A percentile compares a stretch with the other conserved stretches of the same genome.
Evolutionary conservation across 2,113 vertebrate genomes (phyloP).

Genomic region (Notechis scutatus): DNA sequence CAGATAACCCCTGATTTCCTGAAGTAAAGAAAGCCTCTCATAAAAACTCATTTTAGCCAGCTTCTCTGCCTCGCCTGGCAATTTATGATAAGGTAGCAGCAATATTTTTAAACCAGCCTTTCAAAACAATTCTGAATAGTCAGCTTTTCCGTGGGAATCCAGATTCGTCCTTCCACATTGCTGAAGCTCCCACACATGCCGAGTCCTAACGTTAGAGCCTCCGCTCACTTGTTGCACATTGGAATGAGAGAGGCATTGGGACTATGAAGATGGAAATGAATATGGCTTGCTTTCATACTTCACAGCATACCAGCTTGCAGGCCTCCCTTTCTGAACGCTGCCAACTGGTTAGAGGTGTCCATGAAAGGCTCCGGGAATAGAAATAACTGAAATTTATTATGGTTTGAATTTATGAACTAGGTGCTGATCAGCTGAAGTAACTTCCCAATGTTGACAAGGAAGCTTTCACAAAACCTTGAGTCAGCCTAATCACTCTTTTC

Average conservation of each 20-base stretch:
- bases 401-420: background rate
- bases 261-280: constrained; percentile 32
- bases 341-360: constrained; percentile 14
- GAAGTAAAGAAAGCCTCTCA: background rate
- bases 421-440: background rate
- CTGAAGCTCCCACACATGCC: background rate
- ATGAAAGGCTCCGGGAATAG: background rate
- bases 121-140: background rate
- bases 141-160: constrained; percentile 8
- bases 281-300: constrained; percentile 30
- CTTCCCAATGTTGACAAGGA: background rate
- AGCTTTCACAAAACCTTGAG: background rate
- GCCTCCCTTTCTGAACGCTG: constrained; percentile 15
- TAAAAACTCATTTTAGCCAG: background rate
- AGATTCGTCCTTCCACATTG: background rate
- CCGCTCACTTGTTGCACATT: constrained; percentile 22
- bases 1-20: background rate
- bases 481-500: background rate
- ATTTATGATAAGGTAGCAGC: background rate
- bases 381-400: background rate
- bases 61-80: background rate
- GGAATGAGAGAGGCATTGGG: constrained; percentile 42
- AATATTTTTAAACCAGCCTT: background rate
- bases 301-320: constrained; percentile 7
- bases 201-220: constrained; percentile 15